Percentiles rank a stretch among this genome's conserved stretches.
Evolutionary conservation across 2,113 vertebrate species (phyloP).

Genomic region (Phalacrocorax brasilianus): DNA sequence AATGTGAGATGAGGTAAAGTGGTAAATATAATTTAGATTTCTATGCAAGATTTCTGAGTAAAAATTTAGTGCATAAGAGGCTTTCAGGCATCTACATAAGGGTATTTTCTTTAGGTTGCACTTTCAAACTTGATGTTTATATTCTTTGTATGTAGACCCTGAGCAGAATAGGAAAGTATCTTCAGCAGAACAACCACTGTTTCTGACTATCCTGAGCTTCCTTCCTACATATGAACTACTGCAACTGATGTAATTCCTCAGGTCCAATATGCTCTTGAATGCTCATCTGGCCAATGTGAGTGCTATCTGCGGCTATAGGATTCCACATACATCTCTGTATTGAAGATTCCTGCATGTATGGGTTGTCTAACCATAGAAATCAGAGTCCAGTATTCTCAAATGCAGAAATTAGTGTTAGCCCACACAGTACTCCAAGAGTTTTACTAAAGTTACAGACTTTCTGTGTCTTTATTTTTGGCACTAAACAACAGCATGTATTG

Average conservation of each 20-base stretch:
- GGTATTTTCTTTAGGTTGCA: not conserved
- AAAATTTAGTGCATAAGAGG: not conserved
- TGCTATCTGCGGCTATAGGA: not conserved
- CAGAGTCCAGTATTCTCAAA: not conserved
- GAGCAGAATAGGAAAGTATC: not conserved
- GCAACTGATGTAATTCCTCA: not conserved
- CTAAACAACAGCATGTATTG: not conserved
- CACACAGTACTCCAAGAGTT: not conserved
- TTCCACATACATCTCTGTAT: not conserved
- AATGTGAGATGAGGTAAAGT: not conserved
- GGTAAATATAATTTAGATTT: not conserved
- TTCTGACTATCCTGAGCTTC: not conserved
- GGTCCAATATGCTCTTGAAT: not conserved
- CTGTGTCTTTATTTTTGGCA: not conserved
- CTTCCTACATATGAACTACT: not conserved
- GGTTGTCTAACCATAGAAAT: not conserved
- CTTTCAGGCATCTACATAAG: not conserved
- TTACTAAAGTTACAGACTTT: not conserved
- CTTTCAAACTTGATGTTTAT: not conserved
- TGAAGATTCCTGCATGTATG: not conserved
- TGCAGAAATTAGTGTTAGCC: not conserved
- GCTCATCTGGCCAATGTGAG: fast-evolving
- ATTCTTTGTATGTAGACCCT: not conserved
- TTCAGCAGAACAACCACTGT: not conserved
- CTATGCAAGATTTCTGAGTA: not conserved